Evolutionary conservation across 1,140 invertebrate genomes (phyloP), one percentile per base, ranked within the genome.

Genomic region (Rhyacophila brunnea): DNA sequence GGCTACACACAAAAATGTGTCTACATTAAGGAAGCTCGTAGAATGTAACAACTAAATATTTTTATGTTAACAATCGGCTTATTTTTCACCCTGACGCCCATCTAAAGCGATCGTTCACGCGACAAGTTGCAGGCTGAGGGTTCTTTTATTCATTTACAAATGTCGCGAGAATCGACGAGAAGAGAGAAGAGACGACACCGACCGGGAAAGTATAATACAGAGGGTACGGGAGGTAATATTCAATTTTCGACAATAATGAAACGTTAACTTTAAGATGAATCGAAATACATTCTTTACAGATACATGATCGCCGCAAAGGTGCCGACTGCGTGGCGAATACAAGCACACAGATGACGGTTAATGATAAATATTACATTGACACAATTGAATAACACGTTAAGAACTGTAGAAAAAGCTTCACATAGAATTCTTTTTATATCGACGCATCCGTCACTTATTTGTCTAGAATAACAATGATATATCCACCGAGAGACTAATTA

Each of bases 11-110:
- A 53, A 45, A 64, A 28, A 46, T 56, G 47, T 60, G 23, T 59
- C 58, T 64, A 60, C 58, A 47, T 61, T 61, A 65, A 60, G 63
- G 63, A 65, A 65, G 63, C 63, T 65, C 63, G 44, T 61, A 65
- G 58, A 65, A 65, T 61, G 49, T 60, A 65, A 60, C 45, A 50
- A 56, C 52, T 54, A 61, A 53, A 58, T 57, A 65, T 60, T 28
- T 28, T 28, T 53, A 61, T 56, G 53, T 61, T 65, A 58, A 65
- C 63, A 65, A 65, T 61, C 63, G 54, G 63, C 60, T 60, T 50
- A 60, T 64, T 57, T 28, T 65, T 55, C 58, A 65, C 63, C 63
- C 63, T 65, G 63, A 55, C 55, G 58, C 60, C 63, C 63, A 65
- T 65, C 63, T 65, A 65, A 65, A 60, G 54, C 54, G 55, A 65